A percentile compares a stretch with the other conserved stretches of the same genome.
phyloP scores from a whole-genome alignment of 2,888 invertebrate species.

The Clepsis dumicolana region DNA sequence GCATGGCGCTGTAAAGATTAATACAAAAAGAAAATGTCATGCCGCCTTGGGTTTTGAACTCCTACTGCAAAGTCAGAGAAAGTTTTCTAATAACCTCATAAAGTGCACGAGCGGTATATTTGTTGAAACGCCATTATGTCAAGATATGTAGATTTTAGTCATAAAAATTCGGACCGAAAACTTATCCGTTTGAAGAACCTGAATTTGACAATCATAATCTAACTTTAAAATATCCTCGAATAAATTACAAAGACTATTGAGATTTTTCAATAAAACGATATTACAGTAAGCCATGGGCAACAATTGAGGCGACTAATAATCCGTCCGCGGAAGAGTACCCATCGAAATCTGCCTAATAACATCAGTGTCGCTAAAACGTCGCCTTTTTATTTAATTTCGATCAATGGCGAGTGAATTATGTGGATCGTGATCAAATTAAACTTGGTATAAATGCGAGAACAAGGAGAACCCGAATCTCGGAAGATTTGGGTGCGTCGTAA shows the following conservation, averaged over 20 bases:
- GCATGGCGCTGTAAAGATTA: neutral
- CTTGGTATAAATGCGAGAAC: neutral
- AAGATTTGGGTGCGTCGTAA: slow-evolving; percentile 2
- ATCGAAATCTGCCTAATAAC: slow-evolving; percentile 4
- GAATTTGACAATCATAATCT: neutral
- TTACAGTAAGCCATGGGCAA: slow-evolving; percentile 4
- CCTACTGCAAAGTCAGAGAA: neutral
- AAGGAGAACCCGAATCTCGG: neutral
- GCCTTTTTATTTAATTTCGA: slow-evolving; percentile 10
- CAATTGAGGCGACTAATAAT: slow-evolving; percentile 10
- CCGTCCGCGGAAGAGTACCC: neutral
- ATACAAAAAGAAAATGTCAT: neutral
- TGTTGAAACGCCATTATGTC: neutral
- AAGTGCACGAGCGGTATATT: too few species aligned
- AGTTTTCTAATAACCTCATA: too few species aligned
- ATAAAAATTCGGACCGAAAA: neutral
- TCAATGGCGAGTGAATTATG: neutral
- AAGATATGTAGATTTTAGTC: neutral
- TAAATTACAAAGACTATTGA: neutral
- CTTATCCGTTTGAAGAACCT: neutral
- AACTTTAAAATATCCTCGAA: neutral
- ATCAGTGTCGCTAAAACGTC: slow-evolving; percentile 13
- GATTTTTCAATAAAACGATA: neutral
- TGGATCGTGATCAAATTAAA: slow-evolving; percentile 4
- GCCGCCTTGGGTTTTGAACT: neutral